Conservation (phyloP, 2,888 invertebrate genomes). For the Steinernema hermaphroditum region DNA sequence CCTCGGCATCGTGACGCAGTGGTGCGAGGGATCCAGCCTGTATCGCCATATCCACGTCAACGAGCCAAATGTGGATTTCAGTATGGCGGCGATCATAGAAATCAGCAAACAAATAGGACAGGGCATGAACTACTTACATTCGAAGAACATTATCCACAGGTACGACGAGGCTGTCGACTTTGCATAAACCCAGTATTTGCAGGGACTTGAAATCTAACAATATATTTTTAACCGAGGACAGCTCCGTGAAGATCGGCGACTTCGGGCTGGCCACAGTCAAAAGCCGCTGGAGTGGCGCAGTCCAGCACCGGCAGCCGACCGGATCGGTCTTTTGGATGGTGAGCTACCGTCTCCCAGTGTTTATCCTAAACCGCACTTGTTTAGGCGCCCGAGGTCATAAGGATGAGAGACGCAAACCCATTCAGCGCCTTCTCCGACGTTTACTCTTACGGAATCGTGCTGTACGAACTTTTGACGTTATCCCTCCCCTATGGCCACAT, state of each 20-base stretch:
- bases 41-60: conserved; percentile 89
- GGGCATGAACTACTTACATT: conserved; percentile 96
- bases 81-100: conserved; percentile 86
- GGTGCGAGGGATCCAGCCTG: conserved; percentile 87
- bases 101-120: conserved; percentile 95
- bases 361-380: neutral
- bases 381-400: conserved; percentile 92
- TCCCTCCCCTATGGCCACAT: conserved; percentile 83
- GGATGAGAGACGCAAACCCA: conserved; percentile 83
- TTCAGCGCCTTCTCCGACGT: conserved; percentile 99
- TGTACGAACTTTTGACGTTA: conserved; percentile 90
- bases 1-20: conserved; percentile 86
- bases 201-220: conserved; percentile 95
- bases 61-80: conserved; percentile 77
- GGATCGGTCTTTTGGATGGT: conserved; percentile 95
- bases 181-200: conserved; percentile 37
- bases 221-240: conserved; percentile 94
- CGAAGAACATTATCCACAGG: conserved; percentile 95
- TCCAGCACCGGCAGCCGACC: conserved; percentile 75
- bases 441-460: conserved; percentile 95
- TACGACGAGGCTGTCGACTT: conserved; percentile 30
- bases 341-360: too few species aligned
- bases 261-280: conserved; percentile 90
- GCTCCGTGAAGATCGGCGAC: conserved; percentile 99
- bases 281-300: conserved; percentile 87